phyloP scores from a whole-genome alignment of 2,113 vertebrate species.

The Lonchura striata region DNA sequence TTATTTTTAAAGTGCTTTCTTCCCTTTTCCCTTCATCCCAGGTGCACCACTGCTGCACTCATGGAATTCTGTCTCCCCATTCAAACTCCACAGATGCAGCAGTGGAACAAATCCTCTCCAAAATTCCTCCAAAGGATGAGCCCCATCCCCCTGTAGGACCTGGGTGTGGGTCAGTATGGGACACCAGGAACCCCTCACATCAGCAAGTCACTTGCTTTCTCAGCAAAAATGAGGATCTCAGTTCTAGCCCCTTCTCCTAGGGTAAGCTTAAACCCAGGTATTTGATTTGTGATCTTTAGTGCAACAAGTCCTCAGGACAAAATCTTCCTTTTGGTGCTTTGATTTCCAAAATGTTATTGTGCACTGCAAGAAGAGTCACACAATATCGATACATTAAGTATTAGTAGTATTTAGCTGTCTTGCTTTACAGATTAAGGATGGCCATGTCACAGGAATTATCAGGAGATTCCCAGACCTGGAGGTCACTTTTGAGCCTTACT shows the following conservation, averaged over 20 bases:
- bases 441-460: not conserved
- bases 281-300: not conserved
- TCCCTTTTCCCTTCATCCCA: not conserved
- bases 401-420: not conserved
- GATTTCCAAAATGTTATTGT: not conserved
- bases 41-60: not conserved
- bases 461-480: not conserved
- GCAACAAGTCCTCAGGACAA: not conserved
- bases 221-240: slow-evolving; percentile 64
- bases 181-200: slow-evolving; percentile 61
- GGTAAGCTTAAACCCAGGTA: slow-evolving; percentile 57
- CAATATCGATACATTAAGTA: not conserved
- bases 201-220: slow-evolving; percentile 56
- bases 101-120: slow-evolving; percentile 66
- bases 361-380: not conserved
- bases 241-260: slow-evolving; percentile 66
- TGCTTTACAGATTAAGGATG: not conserved
- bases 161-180: slow-evolving; percentile 30
- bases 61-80: not conserved
- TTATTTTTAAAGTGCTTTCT: not conserved
- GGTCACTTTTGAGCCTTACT: not conserved
- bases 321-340: not conserved
- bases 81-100: slow-evolving; percentile 51
- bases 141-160: slow-evolving; percentile 50
- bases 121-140: slow-evolving; percentile 55